A percentile compares a stretch with the other conserved stretches of the same genome.
These are phyloP conservation scores for Heliconius eleuchia DNA, from an alignment of 1,140 invertebrate genomes.

Conservation along the genomic window DNA sequence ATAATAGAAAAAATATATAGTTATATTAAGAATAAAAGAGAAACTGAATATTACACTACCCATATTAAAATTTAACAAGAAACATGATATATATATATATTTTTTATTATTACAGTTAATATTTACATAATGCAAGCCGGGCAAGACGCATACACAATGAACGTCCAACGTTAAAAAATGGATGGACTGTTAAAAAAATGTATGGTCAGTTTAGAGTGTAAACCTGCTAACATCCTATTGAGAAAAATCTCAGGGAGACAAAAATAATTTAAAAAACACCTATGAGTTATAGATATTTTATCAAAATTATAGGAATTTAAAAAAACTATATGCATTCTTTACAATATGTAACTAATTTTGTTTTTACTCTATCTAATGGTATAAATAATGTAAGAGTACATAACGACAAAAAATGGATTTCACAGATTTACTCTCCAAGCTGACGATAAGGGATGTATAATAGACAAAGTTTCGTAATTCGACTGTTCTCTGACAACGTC, in stretches of 20 bases:
- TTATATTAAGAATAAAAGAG: constrained; percentile 36
- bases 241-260: no score
- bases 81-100: constrained; percentile 67
- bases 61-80: constrained; percentile 77
- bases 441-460: constrained; percentile 54
- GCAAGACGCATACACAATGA: constrained; percentile 72
- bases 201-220: no score
- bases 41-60: constrained; percentile 60
- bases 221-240: no score
- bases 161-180: constrained; percentile 68
- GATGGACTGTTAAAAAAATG: constrained; percentile 67
- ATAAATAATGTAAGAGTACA: no score
- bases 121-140: constrained; percentile 77
- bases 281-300: no score
- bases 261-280: no score
- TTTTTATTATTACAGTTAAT: constrained; percentile 59
- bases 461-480: constrained; percentile 30
- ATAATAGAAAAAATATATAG: constrained; percentile 35
- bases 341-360: no score
- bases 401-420: no score
- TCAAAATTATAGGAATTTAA: no score
- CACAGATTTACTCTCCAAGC: no score
- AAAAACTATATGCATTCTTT: no score
- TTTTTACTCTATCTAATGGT: no score
- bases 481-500: background rate